Evolutionary conservation across 92 coral and sea anemone species (phyloP).

Genomic region (Nematostella vectensis): DNA sequence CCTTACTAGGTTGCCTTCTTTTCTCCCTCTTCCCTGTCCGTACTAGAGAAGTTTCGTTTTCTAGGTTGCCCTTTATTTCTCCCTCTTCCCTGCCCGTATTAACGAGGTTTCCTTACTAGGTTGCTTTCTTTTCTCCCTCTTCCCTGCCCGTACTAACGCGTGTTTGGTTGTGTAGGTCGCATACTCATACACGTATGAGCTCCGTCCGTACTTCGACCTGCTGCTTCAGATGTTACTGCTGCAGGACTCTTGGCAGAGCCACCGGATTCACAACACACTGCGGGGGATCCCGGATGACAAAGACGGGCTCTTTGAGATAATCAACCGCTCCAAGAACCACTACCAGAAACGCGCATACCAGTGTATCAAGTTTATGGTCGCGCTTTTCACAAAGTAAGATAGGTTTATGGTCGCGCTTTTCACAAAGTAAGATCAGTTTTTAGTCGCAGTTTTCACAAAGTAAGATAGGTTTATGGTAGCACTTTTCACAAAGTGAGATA

Average conservation of each 20-base stretch:
- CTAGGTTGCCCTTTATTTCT: too few relatives aligned
- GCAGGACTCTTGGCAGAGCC: constrained; percentile 99
- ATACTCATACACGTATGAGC: constrained; percentile 93
- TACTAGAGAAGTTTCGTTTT: too few relatives aligned
- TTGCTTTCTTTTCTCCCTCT: too few relatives aligned
- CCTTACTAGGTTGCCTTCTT: too few relatives aligned
- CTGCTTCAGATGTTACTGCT: constrained; percentile 84
- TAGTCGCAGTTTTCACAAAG: constrained; percentile 37
- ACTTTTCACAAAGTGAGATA: constrained; percentile 59
- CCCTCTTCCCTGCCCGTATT: too few relatives aligned
- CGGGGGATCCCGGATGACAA: constrained; percentile 95
- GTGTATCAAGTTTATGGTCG: constrained; percentile 94
- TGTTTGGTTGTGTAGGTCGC: constrained; percentile 64
- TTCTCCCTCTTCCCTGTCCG: too few relatives aligned
- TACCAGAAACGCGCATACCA: constrained; percentile 98
- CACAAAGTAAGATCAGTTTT: constrained; percentile 54
- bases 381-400: constrained; percentile 79
- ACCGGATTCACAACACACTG: constrained; percentile 86
- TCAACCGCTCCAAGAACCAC: constrained; percentile 94
- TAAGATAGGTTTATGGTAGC: constrained; percentile 17
- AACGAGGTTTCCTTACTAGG: too few relatives aligned
- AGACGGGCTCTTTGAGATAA: constrained; percentile 91
- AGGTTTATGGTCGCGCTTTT: constrained; percentile 1
- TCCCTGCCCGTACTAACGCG: too few relatives aligned
- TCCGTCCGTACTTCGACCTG: constrained; percentile 91